Percentiles rank a stretch among this genome's conserved stretches.
Evolutionary conservation across 2,888 invertebrate species (phyloP).

Genomic region (Xestobium rufovillosum): DNA sequence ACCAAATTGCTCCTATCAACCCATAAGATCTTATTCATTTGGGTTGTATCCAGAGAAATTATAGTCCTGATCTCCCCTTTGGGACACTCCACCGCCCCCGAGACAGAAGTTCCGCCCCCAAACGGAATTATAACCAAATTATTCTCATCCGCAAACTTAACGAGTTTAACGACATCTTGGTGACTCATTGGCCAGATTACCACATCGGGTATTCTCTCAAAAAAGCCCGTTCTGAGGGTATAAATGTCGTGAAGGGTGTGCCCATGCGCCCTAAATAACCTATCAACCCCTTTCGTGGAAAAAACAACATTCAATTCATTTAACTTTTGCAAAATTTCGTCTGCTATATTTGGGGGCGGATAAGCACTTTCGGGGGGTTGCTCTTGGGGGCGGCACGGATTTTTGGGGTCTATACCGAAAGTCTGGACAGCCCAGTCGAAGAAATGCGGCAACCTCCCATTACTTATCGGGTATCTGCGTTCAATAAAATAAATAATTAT

Average conservation of each 20-base stretch:
- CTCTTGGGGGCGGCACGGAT: conserved; percentile 50
- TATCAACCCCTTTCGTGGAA: conserved; percentile 71
- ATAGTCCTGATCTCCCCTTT: conserved; percentile 70
- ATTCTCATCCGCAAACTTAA: conserved; percentile 64
- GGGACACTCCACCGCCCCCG: conserved; percentile 82
- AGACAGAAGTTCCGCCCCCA: conserved; percentile 92
- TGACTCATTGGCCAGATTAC: conserved; percentile 88
- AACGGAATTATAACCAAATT: conserved; percentile 84
- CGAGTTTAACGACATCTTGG: conserved; percentile 75
- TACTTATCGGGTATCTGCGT: conserved; percentile 75
- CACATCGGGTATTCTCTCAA: conserved; percentile 84
- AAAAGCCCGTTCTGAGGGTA: conserved; percentile 61
- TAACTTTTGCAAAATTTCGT: conserved; percentile 53
- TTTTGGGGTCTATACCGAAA: conserved; percentile 58
- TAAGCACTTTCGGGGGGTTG: conserved; percentile 48
- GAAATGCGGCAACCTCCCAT: conserved; percentile 67
- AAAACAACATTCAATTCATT: conserved; percentile 48
- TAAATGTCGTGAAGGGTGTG: conserved; percentile 90
- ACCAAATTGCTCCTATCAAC: conserved; percentile 78
- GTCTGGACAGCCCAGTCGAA: conserved; percentile 70
- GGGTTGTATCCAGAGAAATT: conserved; percentile 84
- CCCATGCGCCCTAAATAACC: conserved; percentile 84
- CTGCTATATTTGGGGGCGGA: conserved; percentile 58
- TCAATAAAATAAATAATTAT: conserved; percentile 20
- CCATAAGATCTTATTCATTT: conserved; percentile 95